A percentile compares a stretch with the other conserved stretches of the same genome.
Conservation (phyloP, 2,113 vertebrate genomes). For the Mohoua ochrocephala region DNA sequence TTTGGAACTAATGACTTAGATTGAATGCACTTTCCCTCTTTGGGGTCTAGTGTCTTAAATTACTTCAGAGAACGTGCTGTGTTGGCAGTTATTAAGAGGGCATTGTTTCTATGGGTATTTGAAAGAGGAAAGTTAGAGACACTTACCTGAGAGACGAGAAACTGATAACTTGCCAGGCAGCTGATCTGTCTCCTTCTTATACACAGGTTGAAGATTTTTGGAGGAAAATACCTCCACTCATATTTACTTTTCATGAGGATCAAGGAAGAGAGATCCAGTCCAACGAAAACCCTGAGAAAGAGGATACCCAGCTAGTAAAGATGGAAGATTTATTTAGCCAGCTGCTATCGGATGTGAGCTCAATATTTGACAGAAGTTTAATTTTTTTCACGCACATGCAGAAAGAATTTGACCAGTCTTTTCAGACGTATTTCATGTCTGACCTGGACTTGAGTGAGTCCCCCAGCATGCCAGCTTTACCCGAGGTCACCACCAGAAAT, state of each 20-base stretch:
- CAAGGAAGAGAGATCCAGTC: constrained; percentile 48
- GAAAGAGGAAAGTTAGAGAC: neutral
- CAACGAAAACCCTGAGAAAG: constrained; percentile 45
- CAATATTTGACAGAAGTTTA: constrained; percentile 76
- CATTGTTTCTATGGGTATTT: neutral
- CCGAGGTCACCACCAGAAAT: constrained; percentile 50
- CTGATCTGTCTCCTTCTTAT: neutral
- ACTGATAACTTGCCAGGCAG: neutral
- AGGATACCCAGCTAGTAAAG: constrained; percentile 70
- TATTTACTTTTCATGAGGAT: constrained; percentile 67
- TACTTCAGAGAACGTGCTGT: neutral
- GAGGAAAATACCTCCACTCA: constrained; percentile 73
- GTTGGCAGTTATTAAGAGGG: neutral
- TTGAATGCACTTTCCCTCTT: neutral
- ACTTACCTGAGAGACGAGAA: neutral
- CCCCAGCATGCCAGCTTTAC: constrained; percentile 26
- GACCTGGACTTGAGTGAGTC: constrained; percentile 40
- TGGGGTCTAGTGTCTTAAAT: neutral
- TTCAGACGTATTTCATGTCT: constrained; percentile 78
- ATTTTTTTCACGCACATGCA: constrained; percentile 78
- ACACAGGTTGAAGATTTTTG: constrained; percentile 81
- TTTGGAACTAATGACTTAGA: neutral
- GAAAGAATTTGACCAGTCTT: constrained; percentile 75
- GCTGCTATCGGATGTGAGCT: constrained; percentile 66
- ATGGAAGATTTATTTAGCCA: constrained; percentile 79